phyloP scores from a whole-genome alignment of 1,140 invertebrate species.

The Chrysomallon squamiferum region DNA sequence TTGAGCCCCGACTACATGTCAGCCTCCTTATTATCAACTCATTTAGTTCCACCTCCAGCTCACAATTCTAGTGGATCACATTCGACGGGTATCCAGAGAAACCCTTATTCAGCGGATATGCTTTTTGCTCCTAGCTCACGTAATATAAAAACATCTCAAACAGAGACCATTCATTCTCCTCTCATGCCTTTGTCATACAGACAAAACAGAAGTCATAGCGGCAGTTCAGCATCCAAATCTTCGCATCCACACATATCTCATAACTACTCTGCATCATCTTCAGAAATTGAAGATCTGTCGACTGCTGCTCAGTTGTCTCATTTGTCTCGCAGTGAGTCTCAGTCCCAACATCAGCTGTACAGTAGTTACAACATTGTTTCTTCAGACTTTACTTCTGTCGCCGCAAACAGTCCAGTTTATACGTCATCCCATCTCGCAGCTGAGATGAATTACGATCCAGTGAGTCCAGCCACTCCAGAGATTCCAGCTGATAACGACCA shows the following conservation, averaged over 20 bases:
- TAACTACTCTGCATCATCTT: slow-evolving; percentile 13
- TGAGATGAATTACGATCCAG: slow-evolving; percentile 52
- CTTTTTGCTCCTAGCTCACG: slow-evolving; percentile 16
- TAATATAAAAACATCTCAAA: slow-evolving; percentile 6
- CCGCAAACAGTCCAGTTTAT: slow-evolving; percentile 15
- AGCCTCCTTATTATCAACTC: neutral
- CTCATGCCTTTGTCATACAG: slow-evolving; percentile 15
- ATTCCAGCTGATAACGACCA: slow-evolving; percentile 20
- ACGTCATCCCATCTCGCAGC: slow-evolving; percentile 17
- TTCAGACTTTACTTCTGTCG: slow-evolving; percentile 8
- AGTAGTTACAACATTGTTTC: slow-evolving; percentile 17
- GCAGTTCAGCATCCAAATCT: slow-evolving; percentile 12
- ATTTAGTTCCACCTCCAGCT: slow-evolving; percentile 47
- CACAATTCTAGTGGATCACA: slow-evolving; percentile 31
- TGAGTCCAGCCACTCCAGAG: slow-evolving; percentile 47
- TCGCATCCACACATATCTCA: slow-evolving; percentile 17
- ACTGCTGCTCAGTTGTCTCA: too few relatives aligned
- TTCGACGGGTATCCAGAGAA: slow-evolving; percentile 23
- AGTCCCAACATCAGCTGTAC: slow-evolving; percentile 26
- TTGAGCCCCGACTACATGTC: slow-evolving; percentile 2
- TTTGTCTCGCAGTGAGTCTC: slow-evolving; percentile 5
- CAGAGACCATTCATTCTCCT: slow-evolving; percentile 9
- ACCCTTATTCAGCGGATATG: slow-evolving; percentile 25
- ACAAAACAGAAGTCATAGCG: slow-evolving; percentile 11
- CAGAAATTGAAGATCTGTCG: slow-evolving; percentile 26